phyloP scores from a whole-genome alignment of 2,888 invertebrate species.

The Idaea straminata region DNA sequence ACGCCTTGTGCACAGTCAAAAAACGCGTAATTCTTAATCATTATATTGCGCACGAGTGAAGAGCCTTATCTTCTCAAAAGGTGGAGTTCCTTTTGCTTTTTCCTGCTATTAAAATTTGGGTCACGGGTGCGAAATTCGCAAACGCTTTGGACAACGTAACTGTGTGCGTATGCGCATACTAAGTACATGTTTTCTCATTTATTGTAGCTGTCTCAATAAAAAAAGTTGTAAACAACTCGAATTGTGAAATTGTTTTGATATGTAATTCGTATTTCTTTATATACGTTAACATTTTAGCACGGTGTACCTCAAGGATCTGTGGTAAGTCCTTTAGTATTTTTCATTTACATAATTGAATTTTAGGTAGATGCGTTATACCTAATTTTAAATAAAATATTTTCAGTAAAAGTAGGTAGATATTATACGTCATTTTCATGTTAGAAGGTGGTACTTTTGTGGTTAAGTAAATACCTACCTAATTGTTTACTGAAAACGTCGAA shows the following conservation, averaged over 20 bases:
- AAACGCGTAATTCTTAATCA: not conserved
- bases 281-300: slow-evolving; percentile 7
- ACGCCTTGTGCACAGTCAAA: not conserved
- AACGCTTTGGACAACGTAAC: slow-evolving; percentile 34
- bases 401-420: not conserved
- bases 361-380: not conserved
- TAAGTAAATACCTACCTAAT: not conserved
- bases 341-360: not conserved
- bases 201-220: slow-evolving; percentile 24
- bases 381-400: not conserved
- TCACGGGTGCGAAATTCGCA: slow-evolving; percentile 40
- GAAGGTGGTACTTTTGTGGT: too few relatives aligned
- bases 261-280: slow-evolving; percentile 9
- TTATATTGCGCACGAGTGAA: not conserved
- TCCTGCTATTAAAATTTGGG: slow-evolving; percentile 42
- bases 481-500: not conserved
- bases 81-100: slow-evolving; percentile 20
- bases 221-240: slow-evolving; percentile 23
- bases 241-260: slow-evolving; percentile 17
- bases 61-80: not conserved
- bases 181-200: slow-evolving; percentile 31
- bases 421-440: not conserved
- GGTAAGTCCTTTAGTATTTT: slow-evolving; percentile 14
- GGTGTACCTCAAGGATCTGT: slow-evolving; percentile 23
- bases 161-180: slow-evolving; percentile 35